These are phyloP conservation scores for Galerucella pusilla DNA, from an alignment of 2,888 invertebrate genomes.

Conservation along the genomic window DNA sequence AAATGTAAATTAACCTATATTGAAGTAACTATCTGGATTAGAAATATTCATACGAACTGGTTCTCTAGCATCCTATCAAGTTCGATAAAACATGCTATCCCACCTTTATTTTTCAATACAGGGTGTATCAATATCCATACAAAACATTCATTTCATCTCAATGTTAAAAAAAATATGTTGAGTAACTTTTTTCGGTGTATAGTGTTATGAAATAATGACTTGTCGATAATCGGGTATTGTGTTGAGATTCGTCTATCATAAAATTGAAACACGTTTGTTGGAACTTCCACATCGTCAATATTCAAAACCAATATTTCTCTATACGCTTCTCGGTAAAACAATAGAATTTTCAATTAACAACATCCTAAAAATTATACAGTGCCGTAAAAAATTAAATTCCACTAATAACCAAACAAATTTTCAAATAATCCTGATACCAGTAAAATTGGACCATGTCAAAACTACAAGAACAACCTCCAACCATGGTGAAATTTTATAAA, in stretches of 20 bases:
- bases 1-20: slow-evolving; percentile 52
- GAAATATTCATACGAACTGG: slow-evolving; percentile 51
- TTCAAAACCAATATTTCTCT: slow-evolving; percentile 25
- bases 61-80: slow-evolving; percentile 48
- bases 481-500: not conserved
- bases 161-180: too few species aligned
- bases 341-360: slow-evolving; percentile 19
- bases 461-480: too few species aligned
- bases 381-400: not conserved
- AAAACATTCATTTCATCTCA: not conserved
- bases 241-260: slow-evolving; percentile 17
- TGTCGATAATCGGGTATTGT: slow-evolving; percentile 6
- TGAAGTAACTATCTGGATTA: slow-evolving; percentile 50
- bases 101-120: slow-evolving; percentile 36
- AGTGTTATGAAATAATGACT: not conserved
- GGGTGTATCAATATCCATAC: slow-evolving; percentile 16
- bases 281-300: slow-evolving; percentile 26
- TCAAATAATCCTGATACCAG: too few species aligned
- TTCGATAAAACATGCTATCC: slow-evolving; percentile 47
- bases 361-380: slow-evolving; percentile 7
- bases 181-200: slow-evolving; percentile 1
- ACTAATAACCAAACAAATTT: not conserved
- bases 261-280: slow-evolving; percentile 24
- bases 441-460: too few species aligned
- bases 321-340: slow-evolving; percentile 18